Evolutionary conservation across 2,113 vertebrate species (phyloP).

Genomic region (Actenoides lindsayi): DNA sequence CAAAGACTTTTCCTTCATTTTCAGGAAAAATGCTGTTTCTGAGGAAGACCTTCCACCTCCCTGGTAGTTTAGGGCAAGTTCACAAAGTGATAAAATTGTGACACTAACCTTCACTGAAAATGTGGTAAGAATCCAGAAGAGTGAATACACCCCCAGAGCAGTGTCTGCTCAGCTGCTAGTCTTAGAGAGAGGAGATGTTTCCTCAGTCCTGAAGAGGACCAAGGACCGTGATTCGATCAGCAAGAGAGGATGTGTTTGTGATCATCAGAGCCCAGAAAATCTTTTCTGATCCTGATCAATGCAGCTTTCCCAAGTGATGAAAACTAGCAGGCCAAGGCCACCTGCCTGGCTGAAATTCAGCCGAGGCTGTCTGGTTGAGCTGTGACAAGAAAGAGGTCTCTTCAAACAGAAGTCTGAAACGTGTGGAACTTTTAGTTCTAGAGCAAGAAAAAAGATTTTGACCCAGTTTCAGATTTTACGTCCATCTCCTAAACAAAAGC

Average conservation of each 20-base stretch:
- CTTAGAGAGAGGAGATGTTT: neutral
- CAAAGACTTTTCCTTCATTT: neutral
- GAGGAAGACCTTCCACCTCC: neutral
- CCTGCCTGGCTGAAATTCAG: neutral
- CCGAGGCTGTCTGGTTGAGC: neutral
- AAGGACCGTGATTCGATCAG: neutral
- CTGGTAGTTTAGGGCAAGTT: neutral
- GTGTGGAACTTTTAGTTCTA: neutral
- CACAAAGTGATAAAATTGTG: neutral
- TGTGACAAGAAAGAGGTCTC: neutral
- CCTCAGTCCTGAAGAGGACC: neutral
- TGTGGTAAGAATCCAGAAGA: neutral
- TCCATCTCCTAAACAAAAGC: slow-evolving; percentile 65
- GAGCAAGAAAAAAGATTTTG: slow-evolving; percentile 43
- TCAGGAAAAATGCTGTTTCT: fast-evolving
- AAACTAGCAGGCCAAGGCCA: neutral
- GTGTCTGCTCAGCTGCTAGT: neutral
- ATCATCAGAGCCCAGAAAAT: neutral
- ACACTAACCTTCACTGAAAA: neutral
- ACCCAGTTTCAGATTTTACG: slow-evolving; percentile 59
- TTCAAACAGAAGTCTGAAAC: neutral
- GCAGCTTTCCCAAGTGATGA: neutral
- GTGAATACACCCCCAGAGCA: fast-evolving
- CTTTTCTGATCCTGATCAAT: neutral
- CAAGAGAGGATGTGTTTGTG: neutral